A percentile compares a stretch with the other conserved stretches of the same genome.
Evolutionary conservation across 2,797 vertebrate species (phyloP).

Genomic region (Oceanodroma leucorhoa): DNA sequence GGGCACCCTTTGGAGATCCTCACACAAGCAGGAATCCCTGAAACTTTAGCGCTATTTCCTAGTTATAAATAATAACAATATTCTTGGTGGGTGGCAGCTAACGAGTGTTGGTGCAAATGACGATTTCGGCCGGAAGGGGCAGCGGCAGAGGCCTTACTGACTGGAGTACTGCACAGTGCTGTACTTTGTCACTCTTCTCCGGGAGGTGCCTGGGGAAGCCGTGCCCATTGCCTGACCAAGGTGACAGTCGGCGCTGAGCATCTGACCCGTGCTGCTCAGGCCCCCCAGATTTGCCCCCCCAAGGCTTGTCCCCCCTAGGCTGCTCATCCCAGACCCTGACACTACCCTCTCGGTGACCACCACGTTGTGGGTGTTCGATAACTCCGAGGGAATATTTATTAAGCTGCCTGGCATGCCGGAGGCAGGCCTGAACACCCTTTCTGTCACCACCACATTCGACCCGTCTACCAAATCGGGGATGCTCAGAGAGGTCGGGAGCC

Average conservation of each 20-base stretch:
- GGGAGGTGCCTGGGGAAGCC: conserved; percentile 68
- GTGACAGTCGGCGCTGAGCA: conserved; percentile 67
- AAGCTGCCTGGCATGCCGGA: conserved; percentile 57
- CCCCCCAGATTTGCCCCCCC: neutral
- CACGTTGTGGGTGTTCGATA: conserved; percentile 37
- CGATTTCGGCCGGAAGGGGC: neutral
- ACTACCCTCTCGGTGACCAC: conserved; percentile 66
- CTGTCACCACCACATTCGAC: conserved; percentile 73
- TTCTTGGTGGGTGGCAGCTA: conserved; percentile 7
- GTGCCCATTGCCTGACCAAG: conserved; percentile 70
- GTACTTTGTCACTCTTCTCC: conserved; percentile 75
- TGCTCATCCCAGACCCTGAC: conserved; percentile 64
- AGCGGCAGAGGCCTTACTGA: conserved; percentile 36
- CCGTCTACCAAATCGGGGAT: conserved; percentile 74
- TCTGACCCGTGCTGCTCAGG: neutral
- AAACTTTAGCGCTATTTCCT: conserved; percentile 28
- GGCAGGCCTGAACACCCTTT: conserved; percentile 74
- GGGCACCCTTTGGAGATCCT: conserved; percentile 5
- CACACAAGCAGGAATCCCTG: neutral
- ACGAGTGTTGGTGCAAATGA: neutral
- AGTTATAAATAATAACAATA: conserved; percentile 54
- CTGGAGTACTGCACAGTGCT: conserved; percentile 79
- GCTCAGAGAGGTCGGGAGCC: conserved; percentile 71
- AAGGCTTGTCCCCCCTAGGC: neutral
- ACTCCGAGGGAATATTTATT: conserved; percentile 60